Evolutionary conservation across 2,113 vertebrate species (phyloP), one percentile per base, ranked within the genome.

Genomic region (Aplodontia rufa): DNA sequence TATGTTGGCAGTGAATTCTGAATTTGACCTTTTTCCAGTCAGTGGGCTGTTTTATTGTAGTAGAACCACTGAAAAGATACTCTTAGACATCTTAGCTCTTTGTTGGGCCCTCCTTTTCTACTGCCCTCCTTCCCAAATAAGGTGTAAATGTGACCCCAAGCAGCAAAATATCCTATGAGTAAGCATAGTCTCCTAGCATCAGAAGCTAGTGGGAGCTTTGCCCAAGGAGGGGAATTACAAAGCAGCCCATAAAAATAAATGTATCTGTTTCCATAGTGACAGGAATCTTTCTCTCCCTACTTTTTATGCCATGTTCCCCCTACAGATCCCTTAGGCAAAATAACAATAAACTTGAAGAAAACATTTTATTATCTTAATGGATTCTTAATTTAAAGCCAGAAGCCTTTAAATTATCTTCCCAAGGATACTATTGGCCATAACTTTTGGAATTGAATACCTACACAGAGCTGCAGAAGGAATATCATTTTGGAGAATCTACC

Each of bases 211-310:
- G 95, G 62, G 91, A 96, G 91, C 62, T 87, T 94, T 89, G 74
- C 93, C 79, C 74, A 94, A 94, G 69, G 86, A 97, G 68, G 93
- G 42, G 88, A 97, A 97, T 97, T 96, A 97, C 89, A 96, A 97
- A 91, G 80, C 94, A 97, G 91, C 95, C 96, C 94, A 96, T 97
- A 97, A 97, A 98, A 97, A 96, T 97, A 97, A 97, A 97, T 97
- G 95, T 96, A 94, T 96, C 95, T 45, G 96, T 97, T 97, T 97
- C 97, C 96, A 97, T 97, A 94, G 97, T 93, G 93, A 98, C 24
- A 0, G 49, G 6, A 47, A 83, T 60, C 93, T 97, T 97, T 92
- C 68, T 68, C 68, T 74, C n/a, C 32, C 1, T 75, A 35, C 11
- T 90, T 93, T 96, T 97, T 91, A 64, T 62, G 81, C 66, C 83